phyloP scores from a whole-genome alignment of 2,113 vertebrate species.

The Seriola aureovittata region DNA sequence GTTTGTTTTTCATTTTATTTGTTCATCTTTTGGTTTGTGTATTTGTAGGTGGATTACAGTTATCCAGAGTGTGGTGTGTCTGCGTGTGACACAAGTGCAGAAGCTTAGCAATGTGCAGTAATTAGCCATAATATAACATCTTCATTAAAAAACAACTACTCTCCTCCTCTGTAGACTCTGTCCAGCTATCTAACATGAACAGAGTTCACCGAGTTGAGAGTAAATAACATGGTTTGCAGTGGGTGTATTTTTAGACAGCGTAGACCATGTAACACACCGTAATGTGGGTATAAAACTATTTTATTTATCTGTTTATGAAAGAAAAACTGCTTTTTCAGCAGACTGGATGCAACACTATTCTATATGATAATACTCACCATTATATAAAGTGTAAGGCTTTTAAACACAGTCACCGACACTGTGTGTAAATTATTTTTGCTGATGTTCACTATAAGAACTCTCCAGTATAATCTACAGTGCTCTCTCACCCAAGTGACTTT shows the following conservation, averaged over 20 bases:
- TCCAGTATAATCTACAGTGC: neutral
- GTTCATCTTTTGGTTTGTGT: neutral
- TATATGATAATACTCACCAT: neutral
- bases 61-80: neutral
- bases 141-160: neutral
- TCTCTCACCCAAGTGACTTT: slow-evolving; percentile 3
- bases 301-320: no score
- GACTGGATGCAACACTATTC: no score
- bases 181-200: slow-evolving; percentile 24
- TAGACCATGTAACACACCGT: neutral
- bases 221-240: neutral
- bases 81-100: neutral
- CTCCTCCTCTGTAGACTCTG: neutral
- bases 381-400: neutral
- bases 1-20: neutral
- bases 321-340: no score
- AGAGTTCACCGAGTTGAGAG: slow-evolving; percentile 3
- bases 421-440: neutral
- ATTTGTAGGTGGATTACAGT: neutral
- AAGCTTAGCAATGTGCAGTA: neutral
- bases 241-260: neutral
- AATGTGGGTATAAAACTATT: neutral
- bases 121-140: slow-evolving; percentile 27
- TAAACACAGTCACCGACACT: neutral
- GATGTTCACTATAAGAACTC: neutral